A percentile compares a stretch with the other conserved stretches of the same genome.
phyloP scores from a whole-genome alignment of 2,888 invertebrate species.

The Campoletis raptor region DNA sequence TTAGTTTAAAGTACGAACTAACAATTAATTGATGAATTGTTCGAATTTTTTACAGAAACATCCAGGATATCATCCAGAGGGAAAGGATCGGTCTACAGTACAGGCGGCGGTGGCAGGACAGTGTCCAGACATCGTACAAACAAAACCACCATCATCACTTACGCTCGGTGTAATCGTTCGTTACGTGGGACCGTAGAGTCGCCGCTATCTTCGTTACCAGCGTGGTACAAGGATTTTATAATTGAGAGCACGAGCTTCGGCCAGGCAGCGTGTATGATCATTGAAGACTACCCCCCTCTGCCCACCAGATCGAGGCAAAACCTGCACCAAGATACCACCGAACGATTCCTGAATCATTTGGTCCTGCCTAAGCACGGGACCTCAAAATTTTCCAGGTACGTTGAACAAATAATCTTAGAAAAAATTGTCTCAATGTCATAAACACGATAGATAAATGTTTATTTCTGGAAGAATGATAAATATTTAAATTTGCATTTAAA shows the following conservation, averaged over 20 bases:
- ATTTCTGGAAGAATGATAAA: too few relatives aligned
- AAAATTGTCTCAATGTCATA: neutral
- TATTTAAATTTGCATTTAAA: too few relatives aligned
- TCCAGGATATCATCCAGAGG: slow-evolving; percentile 94
- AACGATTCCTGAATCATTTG: slow-evolving; percentile 83
- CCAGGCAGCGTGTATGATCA: slow-evolving; percentile 85
- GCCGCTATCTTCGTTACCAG: slow-evolving; percentile 78
- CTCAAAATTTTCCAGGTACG: slow-evolving; percentile 94
- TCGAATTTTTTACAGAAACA: slow-evolving; percentile 89
- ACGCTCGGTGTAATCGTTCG: slow-evolving; percentile 77
- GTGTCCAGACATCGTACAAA: slow-evolving; percentile 80
- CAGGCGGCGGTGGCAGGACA: slow-evolving; percentile 83
- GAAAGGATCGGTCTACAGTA: slow-evolving; percentile 86
- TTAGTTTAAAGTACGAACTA: neutral
- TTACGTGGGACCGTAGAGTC: slow-evolving; percentile 77
- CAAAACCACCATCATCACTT: slow-evolving; percentile 80
- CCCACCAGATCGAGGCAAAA: slow-evolving; percentile 84
- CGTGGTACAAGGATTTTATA: slow-evolving; percentile 80
- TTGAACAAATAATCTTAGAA: neutral
- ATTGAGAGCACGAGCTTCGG: slow-evolving; percentile 82
- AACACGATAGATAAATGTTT: neutral
- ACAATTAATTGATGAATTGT: neutral
- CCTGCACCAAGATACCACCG: slow-evolving; percentile 83
- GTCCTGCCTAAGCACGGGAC: slow-evolving; percentile 88
- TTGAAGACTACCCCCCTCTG: slow-evolving; percentile 84